Conservation (phyloP, 2,113 vertebrate genomes). For the Zosterops japonicus region DNA sequence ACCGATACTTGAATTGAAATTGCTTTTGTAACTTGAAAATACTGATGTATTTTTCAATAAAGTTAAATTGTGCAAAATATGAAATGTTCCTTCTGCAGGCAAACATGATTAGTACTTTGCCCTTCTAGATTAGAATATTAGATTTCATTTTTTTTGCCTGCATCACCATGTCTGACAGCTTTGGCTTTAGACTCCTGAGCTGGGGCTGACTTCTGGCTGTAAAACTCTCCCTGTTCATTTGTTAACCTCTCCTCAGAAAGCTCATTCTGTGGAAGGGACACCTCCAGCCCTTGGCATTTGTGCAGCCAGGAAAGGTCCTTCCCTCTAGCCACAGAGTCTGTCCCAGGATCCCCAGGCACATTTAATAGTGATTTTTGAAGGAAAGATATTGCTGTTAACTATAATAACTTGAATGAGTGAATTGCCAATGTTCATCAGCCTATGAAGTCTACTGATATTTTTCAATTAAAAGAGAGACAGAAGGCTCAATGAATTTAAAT, state of each 20-base stretch:
- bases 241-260: not conserved
- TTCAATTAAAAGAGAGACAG: conserved; percentile 23
- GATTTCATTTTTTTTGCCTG: not conserved
- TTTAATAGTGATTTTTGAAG: not conserved
- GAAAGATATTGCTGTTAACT: not conserved
- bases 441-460: not conserved
- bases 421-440: not conserved
- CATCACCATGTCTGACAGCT: not conserved
- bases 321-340: not conserved
- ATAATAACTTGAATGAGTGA: not conserved
- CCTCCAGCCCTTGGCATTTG: accelerated
- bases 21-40: not conserved
- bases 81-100: not conserved
- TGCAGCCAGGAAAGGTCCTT: not conserved
- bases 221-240: not conserved
- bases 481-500: not conserved
- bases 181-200: not conserved
- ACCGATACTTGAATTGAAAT: not conserved
- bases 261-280: not conserved
- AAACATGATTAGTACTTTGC: not conserved
- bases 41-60: not conserved
- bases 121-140: not conserved
- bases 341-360: not conserved
- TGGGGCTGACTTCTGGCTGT: not conserved
- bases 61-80: not conserved